Base-by-base conservation (phyloP, 2,113 vertebrate genomes). In the Eurystomus gularis region DNA sequence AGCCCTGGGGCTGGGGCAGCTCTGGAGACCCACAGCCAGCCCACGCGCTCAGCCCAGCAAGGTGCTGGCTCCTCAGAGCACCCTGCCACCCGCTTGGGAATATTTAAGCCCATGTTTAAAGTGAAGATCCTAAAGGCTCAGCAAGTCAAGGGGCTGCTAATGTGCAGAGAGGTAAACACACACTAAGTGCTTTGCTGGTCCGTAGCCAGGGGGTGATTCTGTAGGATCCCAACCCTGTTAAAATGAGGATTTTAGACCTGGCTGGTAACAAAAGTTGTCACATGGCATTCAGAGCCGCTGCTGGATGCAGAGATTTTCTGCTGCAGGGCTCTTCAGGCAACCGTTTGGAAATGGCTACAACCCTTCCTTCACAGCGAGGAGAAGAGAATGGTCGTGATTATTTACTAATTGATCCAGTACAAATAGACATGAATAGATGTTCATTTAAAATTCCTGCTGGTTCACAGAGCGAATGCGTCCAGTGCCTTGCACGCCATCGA, bases 61-160 rank as follows among this genome's bases (percentile, higher is more conserved):
- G 64, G 7, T 2, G 13, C 87, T 23, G 71, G 0, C 44, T 23
- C 61, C 2, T 2, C 1, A 5, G 26, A 52, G 52, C 17, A 0
- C 2, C 10, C 86, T 3, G 12, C 25, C 2, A 3, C 29, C 51
- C 1, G 15, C 40, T 37, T 40, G 3, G 60, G 4, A 37, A 12
- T 15, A 0, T 2, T n/a, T 2, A 31, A 46, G 42, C 23, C 3
- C 3, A 0, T 2, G 19, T 21, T 62, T 7, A 1, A n/a, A 23
- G 10, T 0, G 18, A 19, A 7, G 24, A 20, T 33, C 19, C 66
- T 5, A 0, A 25, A 33, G 68, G 55, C 52, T 31, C 52, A 3
- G 70, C 6, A 25, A 35, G 79, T 0, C 17, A 0, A 20, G 80
- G 73, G 37, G 19, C 72, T 52, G 88, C 44, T 26, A 0, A 21